Conservation (phyloP, 2,797 vertebrate genomes). For the Acipenser ruthenus region DNA sequence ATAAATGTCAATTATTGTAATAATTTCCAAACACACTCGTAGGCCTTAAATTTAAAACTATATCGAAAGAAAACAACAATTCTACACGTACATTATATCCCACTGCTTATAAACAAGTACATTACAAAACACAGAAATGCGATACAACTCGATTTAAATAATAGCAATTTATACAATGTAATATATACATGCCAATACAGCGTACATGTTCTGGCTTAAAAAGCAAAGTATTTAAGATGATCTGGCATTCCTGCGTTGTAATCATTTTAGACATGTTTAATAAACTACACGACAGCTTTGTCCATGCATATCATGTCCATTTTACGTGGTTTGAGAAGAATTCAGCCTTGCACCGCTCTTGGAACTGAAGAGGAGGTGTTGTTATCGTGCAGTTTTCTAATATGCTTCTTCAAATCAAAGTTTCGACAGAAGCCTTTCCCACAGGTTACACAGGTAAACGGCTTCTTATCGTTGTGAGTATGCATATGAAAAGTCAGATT, state of each 20-base stretch:
- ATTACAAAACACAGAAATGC: slow-evolving; percentile 42
- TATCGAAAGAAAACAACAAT: slow-evolving; percentile 41
- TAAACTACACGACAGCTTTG: slow-evolving; percentile 11
- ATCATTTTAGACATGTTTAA: slow-evolving; percentile 3
- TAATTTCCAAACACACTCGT: slow-evolving; percentile 40
- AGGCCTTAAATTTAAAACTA: slow-evolving; percentile 36
- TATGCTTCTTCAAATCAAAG: slow-evolving; percentile 87
- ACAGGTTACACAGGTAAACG: slow-evolving; percentile 78
- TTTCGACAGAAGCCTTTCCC: slow-evolving; percentile 86
- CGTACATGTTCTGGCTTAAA: slow-evolving; percentile 9
- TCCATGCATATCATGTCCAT: slow-evolving; percentile 17
- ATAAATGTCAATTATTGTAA: slow-evolving; percentile 35
- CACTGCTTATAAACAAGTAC: slow-evolving; percentile 26
- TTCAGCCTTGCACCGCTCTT: slow-evolving; percentile 61
- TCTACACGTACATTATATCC: slow-evolving; percentile 17
- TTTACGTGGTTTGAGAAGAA: slow-evolving; percentile 11
- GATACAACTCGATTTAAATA: slow-evolving; percentile 55
- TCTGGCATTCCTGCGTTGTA: slow-evolving; percentile 11
- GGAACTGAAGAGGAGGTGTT: slow-evolving; percentile 45
- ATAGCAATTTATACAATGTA: slow-evolving; percentile 54
- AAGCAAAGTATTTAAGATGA: slow-evolving; percentile 18
- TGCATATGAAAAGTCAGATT: slow-evolving; percentile 88
- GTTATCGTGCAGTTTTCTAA: slow-evolving; percentile 78
- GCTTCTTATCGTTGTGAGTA: slow-evolving; percentile 87
- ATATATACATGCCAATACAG: slow-evolving; percentile 32